Evolutionary conservation across 2,113 vertebrate genomes (phyloP).

Genomic region (Hemibagrus wyckioides): DNA sequence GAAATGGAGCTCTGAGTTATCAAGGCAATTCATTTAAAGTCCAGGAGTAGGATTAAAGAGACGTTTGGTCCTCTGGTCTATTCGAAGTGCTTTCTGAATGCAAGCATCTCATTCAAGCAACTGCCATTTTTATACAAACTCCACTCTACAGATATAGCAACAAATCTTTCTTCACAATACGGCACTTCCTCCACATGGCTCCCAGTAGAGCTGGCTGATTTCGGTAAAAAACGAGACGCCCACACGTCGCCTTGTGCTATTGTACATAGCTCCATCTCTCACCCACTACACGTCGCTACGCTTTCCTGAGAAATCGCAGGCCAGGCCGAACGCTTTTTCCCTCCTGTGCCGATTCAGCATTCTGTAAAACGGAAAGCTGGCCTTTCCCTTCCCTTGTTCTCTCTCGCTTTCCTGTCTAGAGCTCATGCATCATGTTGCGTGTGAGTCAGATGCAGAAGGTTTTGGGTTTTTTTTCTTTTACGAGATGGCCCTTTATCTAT

Average conservation of each 20-base stretch:
- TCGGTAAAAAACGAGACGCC: conserved; percentile 19
- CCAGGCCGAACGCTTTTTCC: neutral
- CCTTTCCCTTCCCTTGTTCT: conserved; percentile 15
- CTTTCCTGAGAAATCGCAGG: conserved; percentile 4
- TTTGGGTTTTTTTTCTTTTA: conserved; percentile 18
- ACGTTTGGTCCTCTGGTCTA: neutral
- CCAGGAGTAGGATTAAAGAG: neutral
- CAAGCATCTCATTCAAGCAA: neutral
- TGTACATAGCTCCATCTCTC: conserved; percentile 28
- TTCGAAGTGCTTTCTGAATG: neutral
- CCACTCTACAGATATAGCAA: neutral
- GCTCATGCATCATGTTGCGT: neutral
- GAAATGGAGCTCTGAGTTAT: neutral
- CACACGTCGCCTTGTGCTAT: neutral
- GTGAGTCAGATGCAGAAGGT: neutral
- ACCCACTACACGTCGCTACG: neutral
- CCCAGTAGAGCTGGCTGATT: conserved; percentile 21
- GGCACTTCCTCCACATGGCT: neutral
- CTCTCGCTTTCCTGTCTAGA: neutral
- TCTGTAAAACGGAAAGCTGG: conserved; percentile 17
- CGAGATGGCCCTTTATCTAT: conserved; percentile 37
- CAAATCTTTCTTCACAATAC: conserved; percentile 20
- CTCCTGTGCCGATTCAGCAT: conserved; percentile 30
- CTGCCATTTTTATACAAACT: neutral
- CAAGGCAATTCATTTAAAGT: neutral